phyloP scores from a whole-genome alignment of 2,888 invertebrate species.

The Mythimna albipuncta region DNA sequence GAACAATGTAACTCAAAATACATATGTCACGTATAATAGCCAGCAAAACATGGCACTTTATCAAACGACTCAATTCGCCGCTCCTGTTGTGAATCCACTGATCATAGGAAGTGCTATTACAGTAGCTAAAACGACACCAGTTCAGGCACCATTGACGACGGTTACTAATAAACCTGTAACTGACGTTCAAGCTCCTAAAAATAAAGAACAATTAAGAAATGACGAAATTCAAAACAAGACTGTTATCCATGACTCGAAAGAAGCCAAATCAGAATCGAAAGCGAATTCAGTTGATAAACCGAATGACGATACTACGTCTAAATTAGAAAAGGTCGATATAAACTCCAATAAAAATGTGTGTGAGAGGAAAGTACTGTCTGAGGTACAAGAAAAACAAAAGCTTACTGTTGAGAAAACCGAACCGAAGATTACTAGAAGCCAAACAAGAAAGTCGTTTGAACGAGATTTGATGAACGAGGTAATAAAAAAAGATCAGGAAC shows the following conservation, averaged over 20 bases:
- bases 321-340: slow-evolving; percentile 51
- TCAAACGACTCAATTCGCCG: slow-evolving; percentile 73
- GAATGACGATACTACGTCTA: slow-evolving; percentile 27
- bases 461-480: slow-evolving; percentile 51
- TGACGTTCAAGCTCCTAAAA: neutral
- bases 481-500: slow-evolving; percentile 66
- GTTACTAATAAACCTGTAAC: slow-evolving; percentile 35
- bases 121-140: slow-evolving; percentile 40
- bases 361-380: slow-evolving; percentile 74
- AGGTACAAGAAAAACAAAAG: slow-evolving; percentile 77
- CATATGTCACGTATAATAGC: slow-evolving; percentile 69
- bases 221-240: slow-evolving; percentile 12
- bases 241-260: slow-evolving; percentile 14
- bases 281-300: slow-evolving; percentile 8
- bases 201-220: slow-evolving; percentile 11
- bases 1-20: slow-evolving; percentile 61
- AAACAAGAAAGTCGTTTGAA: slow-evolving; percentile 49
- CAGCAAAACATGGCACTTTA: slow-evolving; percentile 73
- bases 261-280: slow-evolving; percentile 33
- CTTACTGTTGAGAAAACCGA: slow-evolving; percentile 51
- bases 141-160: slow-evolving; percentile 33
- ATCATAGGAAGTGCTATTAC: slow-evolving; percentile 73
- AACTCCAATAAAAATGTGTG: slow-evolving; percentile 62
- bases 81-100: slow-evolving; percentile 72
- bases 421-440: slow-evolving; percentile 49